Evolutionary conservation across 2,888 invertebrate genomes (phyloP), one percentile per base, ranked within the genome.

Genomic region (Stramonita haemastoma): DNA sequence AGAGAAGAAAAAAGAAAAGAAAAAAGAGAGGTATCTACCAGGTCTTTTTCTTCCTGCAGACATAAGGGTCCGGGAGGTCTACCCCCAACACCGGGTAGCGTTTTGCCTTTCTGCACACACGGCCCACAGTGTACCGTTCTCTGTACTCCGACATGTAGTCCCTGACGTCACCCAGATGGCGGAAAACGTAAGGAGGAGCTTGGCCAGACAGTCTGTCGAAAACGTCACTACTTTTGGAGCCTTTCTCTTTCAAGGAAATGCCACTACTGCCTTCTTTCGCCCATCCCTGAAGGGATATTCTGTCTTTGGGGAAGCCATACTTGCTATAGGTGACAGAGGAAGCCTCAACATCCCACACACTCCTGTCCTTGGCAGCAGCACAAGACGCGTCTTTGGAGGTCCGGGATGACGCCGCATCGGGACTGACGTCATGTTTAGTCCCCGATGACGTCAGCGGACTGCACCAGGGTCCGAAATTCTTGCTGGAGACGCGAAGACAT

Each of bases 21-120:
- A 4, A 32, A 32, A 32, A 15, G 13, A 26, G 36, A 22, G 22
- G 36, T 5, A 85, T 57, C n/a, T 29, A 85, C 85, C 85, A 85
- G 5, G 85, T 11, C 29, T 57, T 56, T 85, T 85, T 85, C 85
- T 32, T 85, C 29, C 19, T 85, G 85, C 46, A 85, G 29, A 84
- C 29, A 66, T 89, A 89, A 8, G 89, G 89, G 56, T 89, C 89
- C 5, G 89, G 89, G 1, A 89, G 46, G 56, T 89, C 89, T 2
- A 89, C 87, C 22, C 89, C 89, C 22, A 89, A 56, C 83, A 56
- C 81, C 0, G 89, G 89, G 46, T 66, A 81, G 26, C 36, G 87
- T n/a, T 84, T 81, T 15, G 29, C 19, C 87, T 56, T 84, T 46
- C 70, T 60, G 56, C 89, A 83, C 46, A 87, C 89, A 22, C 57